Conservation (phyloP, 2,797 vertebrate species). For the Morus bassanus region DNA sequence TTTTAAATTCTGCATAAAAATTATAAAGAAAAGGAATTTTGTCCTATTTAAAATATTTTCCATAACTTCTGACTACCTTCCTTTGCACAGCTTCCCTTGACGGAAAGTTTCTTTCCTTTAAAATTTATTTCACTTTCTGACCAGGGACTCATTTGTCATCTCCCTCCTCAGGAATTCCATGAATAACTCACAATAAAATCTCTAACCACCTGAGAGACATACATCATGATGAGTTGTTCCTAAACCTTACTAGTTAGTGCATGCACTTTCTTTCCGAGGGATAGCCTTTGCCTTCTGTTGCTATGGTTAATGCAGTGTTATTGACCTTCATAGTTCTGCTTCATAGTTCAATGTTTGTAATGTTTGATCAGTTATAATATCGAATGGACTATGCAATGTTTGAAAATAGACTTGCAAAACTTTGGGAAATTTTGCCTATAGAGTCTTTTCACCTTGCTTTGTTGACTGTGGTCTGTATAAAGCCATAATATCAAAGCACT, state of each 20-base stretch:
- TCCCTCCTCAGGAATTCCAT: background rate
- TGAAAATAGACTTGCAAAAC: conserved; percentile 22
- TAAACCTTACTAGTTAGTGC: background rate
- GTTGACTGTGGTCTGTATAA: conserved; percentile 25
- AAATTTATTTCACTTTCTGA: background rate
- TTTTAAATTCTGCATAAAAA: background rate
- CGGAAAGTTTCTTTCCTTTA: background rate
- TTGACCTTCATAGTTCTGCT: conserved; percentile 28
- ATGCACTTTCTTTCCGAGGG: conserved; percentile 22
- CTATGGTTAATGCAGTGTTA: background rate
- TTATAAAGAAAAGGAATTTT: background rate
- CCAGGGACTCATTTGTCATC: background rate
- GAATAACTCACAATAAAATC: background rate
- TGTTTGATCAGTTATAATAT: background rate
- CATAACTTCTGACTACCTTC: background rate
- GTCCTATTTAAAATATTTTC: background rate
- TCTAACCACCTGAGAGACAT: background rate
- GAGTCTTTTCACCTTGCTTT: conserved; percentile 49
- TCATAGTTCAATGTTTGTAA: conserved; percentile 52
- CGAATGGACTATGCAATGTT: background rate
- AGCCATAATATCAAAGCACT: conserved; percentile 21
- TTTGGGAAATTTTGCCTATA: conserved; percentile 16
- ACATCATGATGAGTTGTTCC: conserved; percentile 22
- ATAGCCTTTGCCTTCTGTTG: background rate
- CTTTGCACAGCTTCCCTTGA: background rate